Conservation (phyloP, 2,113 vertebrate genomes). For the human (Homo sapiens) region DNA sequence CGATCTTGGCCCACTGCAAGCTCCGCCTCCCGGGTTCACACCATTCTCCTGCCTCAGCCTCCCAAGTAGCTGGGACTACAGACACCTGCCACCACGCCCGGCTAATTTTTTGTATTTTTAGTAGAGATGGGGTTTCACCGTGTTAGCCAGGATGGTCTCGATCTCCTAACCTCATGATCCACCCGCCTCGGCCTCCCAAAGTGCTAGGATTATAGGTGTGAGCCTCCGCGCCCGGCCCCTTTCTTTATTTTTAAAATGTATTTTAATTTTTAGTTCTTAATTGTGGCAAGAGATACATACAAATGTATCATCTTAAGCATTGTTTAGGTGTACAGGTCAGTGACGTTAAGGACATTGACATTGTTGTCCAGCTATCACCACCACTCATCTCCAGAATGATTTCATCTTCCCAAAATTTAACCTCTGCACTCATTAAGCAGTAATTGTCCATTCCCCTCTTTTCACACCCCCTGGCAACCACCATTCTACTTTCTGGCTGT, state of each 20-base stretch:
- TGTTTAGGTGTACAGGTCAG: background rate
- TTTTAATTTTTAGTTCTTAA: background rate
- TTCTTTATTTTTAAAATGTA: too few species aligned
- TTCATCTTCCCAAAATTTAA: background rate
- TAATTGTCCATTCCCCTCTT: too few species aligned
- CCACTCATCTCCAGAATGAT: background rate
- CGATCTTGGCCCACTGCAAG: too few species aligned
- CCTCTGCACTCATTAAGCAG: background rate
- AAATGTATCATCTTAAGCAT: background rate
- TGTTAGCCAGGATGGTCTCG: too few species aligned
- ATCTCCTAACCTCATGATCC: too few species aligned
- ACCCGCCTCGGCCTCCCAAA: too few species aligned
- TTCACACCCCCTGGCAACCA: background rate
- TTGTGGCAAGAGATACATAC: background rate
- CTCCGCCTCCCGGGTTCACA: too few species aligned
- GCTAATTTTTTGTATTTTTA: too few species aligned
- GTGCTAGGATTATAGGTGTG: too few species aligned
- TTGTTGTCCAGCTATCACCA: background rate
- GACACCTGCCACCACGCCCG: fast-evolving
- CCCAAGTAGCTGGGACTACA: too few species aligned
- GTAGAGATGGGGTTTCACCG: fast-evolving
- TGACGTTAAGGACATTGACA: background rate
- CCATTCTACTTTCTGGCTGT: background rate
- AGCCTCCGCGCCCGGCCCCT: too few species aligned
- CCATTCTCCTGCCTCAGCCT: too few species aligned